These are phyloP conservation scores for Melipona quadrifasciata DNA, from an alignment of 1,140 invertebrate genomes.

Conservation along the genomic window DNA sequence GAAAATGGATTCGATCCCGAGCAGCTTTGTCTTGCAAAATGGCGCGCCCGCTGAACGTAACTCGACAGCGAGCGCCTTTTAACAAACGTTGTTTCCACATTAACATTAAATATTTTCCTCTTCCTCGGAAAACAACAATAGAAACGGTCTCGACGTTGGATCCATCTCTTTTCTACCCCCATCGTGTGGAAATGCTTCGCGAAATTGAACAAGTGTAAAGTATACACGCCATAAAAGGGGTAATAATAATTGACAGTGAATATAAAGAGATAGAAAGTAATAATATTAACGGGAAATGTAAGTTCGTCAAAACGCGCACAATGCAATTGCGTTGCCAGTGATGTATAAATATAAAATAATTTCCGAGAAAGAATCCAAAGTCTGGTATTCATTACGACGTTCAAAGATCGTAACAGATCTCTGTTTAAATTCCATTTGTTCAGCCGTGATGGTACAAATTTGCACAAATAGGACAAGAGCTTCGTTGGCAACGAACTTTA, in stretches of 20 bases:
- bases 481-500: background rate
- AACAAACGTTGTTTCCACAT: background rate
- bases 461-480: no score
- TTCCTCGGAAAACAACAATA: no score
- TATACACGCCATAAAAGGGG: no score
- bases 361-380: no score
- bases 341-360: no score
- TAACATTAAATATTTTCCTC: background rate
- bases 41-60: background rate
- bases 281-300: background rate
- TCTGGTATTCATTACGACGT: background rate
- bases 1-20: slow-evolving; percentile 8
- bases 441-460: background rate
- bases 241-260: background rate
- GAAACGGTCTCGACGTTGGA: no score
- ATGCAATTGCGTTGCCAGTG: background rate
- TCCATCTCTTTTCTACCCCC: background rate
- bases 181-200: no score
- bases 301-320: background rate
- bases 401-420: background rate
- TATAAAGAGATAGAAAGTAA: background rate
- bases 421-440: background rate
- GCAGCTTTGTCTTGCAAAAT: slow-evolving; percentile 3
- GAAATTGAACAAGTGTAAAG: background rate
- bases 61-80: background rate